Base-by-base conservation (phyloP, 1,140 invertebrate genomes). In the Heterodera carotae region DNA sequence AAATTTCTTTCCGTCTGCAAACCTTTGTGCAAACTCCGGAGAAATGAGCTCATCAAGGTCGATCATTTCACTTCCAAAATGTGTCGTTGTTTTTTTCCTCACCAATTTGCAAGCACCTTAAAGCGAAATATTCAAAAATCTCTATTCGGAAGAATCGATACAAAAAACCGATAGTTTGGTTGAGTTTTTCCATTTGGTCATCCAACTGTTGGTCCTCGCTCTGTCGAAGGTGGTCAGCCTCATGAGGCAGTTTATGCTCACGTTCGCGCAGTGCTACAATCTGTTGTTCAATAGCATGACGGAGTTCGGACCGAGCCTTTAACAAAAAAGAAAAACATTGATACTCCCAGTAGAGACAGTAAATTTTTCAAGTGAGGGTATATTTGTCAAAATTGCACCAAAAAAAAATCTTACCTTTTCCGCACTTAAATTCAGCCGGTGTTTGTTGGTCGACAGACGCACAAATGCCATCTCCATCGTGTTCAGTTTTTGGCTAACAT, bases 171-270 rank as follows among this genome's bases (percentile, higher is more conserved):
- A 68, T 68, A 18, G 66, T 22, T 34, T 68, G 39, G 31, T 72
- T 72, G 15, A 72, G 70, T 72, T 72, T 2, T 34, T 33, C 39
- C 67, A 39, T 33, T 72, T 62, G 70, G 6, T 34, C 70, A 5
- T 18, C 62, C 18, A 72, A 71, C 15, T 22, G 70, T 70, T 72
- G 15, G 15, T 68, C 18, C 22, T 72, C 36, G 2, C 18, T 15
- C 39, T 34, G 31, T 22, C n/a, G 31, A 62, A 72, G 1, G 18
- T 33, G 70, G 15, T 72, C 48, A 56, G n/a, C 15, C 15, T 56
- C 48, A 18, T 56, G 15, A 56, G 22, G 22, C 48, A 56, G 48
- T 56, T 56, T 56, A 5, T 22, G 22, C 22, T 56, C 48, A 18
- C 48, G 48, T 22, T 56, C 48, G 22, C 48, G 48, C 22, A 56